Evolutionary conservation across 2,888 invertebrate genomes (phyloP).

Genomic region (Mesochorus sp.): DNA sequence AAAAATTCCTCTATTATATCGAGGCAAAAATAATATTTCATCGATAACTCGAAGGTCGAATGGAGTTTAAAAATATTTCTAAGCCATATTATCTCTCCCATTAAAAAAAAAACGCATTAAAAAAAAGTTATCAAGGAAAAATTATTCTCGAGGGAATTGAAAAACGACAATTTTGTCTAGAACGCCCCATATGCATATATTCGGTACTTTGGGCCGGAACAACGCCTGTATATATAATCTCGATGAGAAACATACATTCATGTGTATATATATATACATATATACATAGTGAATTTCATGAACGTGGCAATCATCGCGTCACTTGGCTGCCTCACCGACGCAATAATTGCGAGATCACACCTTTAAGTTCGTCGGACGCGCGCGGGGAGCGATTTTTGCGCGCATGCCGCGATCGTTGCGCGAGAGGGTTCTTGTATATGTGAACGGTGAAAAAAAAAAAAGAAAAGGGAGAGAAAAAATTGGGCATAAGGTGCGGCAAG

Average conservation of each 20-base stretch:
- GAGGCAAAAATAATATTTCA: too few relatives aligned
- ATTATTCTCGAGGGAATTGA: neutral
- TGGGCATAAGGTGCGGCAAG: constrained; percentile 25
- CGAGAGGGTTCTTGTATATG: constrained; percentile 49
- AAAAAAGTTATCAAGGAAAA: too few relatives aligned
- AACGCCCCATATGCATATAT: neutral
- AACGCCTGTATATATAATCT: neutral
- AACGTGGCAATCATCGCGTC: constrained; percentile 77
- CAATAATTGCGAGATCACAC: constrained; percentile 78
- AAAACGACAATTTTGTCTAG: neutral
- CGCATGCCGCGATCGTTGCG: constrained; percentile 65
- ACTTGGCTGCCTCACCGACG: constrained; percentile 71
- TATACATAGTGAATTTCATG: neutral
- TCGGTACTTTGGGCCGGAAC: too few relatives aligned
- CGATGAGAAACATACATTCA: neutral
- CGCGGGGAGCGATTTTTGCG: constrained; percentile 28
- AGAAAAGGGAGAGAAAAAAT: constrained; percentile 29
- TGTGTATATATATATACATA: neutral
- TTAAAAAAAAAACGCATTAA: too few relatives aligned
- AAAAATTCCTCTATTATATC: too few relatives aligned
- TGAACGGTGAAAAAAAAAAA: neutral
- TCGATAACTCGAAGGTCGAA: too few relatives aligned
- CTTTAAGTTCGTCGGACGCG: constrained; percentile 65
- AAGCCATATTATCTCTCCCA: too few relatives aligned
- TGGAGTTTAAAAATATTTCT: too few relatives aligned